Base-by-base conservation (phyloP, 2,888 invertebrate genomes). In the Esperia sulphurella region DNA sequence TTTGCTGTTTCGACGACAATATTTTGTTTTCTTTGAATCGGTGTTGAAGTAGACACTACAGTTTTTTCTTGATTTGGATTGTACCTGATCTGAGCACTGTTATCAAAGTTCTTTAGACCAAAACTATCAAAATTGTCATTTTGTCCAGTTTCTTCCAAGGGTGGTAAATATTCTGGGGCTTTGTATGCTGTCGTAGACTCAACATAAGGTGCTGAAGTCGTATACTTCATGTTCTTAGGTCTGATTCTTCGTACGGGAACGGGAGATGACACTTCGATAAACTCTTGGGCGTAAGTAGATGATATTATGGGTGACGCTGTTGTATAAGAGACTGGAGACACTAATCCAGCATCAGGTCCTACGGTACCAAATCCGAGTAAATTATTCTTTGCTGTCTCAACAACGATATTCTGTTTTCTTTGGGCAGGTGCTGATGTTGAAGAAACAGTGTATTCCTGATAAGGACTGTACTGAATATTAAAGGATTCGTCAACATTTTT, bases 1-100 rank as follows among this genome's bases (percentile, higher is more conserved):
- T 85, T 90, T 0, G 84, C 81, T 29, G 75, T 85, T 67, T 86
- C 74, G 41, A 88, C 79, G 1, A 88, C 86, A 43, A 88, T 71
- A 42, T 89, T 87, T 51, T 83, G 87, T 60, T 84, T 80, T 49
- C 83, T 79, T 51, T 48, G 42, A 33, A 42, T 21, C 8, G 46
- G 46, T 2, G 45, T 50, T 13, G 49, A 46, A 1, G 61, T 60
- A 21, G 63, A 65, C 29, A 59, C 58, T 8, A 68, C 61, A 3
- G 65, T 58, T 39, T 71, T 70, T 51, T 78, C 73, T 69, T 81
- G 74, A 48, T 83, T 79, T 7, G 81, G 79, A 55, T 85, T 82
- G 55, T 75, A 70, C 47, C 71, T 64, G 9, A 76, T 63, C 37
- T 75, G 68, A 0, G 68, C 63, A 31, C 57, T 61, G 47, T 57